Percentiles rank a stretch among this genome's conserved stretches.
Evolutionary conservation across 2,113 vertebrate genomes (phyloP).

Genomic region (Lepisosteus oculatus): DNA sequence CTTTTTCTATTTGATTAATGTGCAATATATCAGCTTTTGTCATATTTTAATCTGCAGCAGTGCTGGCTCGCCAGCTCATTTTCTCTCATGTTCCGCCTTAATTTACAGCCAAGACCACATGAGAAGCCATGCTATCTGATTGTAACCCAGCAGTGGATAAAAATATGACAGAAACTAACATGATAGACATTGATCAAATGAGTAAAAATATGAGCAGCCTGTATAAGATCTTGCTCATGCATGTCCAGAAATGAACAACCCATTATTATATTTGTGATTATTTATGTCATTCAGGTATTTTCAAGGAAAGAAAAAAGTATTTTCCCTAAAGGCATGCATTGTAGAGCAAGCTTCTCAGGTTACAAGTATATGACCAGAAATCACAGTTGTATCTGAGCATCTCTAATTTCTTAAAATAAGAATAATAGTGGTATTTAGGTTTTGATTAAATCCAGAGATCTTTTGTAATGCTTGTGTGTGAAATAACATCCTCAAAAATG

Average conservation of each 20-base stretch:
- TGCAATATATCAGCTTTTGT: slow-evolving; percentile 6
- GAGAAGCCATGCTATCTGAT: slow-evolving; percentile 19
- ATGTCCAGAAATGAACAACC: not conserved
- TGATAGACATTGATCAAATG: slow-evolving; percentile 31
- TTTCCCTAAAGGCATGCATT: too few relatives aligned
- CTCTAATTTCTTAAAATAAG: too few relatives aligned
- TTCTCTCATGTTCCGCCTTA: slow-evolving; percentile 2
- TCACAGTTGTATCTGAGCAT: too few relatives aligned
- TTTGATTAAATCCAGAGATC: too few relatives aligned
- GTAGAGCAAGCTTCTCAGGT: too few relatives aligned
- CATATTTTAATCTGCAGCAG: slow-evolving; percentile 14
- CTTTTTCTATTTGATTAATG: slow-evolving; percentile 5
- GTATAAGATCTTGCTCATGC: slow-evolving; percentile 2
- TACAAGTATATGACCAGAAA: too few relatives aligned
- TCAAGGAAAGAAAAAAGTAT: too few relatives aligned
- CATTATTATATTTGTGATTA: too few relatives aligned
- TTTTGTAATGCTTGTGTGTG: too few relatives aligned
- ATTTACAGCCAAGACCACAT: slow-evolving; percentile 16
- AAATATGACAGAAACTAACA: slow-evolving; percentile 35
- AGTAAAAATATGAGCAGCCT: slow-evolving; percentile 21
- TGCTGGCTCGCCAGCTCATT: slow-evolving; percentile 2
- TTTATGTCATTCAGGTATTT: too few relatives aligned
- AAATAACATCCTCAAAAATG: too few relatives aligned
- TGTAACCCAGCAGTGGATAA: slow-evolving; percentile 29
- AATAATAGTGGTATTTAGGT: too few relatives aligned